Evolutionary conservation across 2,113 vertebrate genomes (phyloP).

Genomic region (Scartelaos histophorus): DNA sequence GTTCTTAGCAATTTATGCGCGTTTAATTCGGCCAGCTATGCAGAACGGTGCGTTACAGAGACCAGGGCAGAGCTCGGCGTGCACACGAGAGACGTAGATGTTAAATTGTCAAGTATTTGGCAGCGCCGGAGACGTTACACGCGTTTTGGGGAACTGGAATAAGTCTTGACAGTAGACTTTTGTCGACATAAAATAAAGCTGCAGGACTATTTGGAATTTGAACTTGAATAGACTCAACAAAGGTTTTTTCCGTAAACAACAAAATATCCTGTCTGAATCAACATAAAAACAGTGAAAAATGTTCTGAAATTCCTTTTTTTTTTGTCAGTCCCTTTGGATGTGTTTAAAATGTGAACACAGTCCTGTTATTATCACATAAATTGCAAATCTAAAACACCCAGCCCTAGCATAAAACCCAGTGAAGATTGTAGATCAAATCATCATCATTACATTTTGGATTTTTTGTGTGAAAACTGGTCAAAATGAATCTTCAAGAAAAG

Average conservation of each 20-base stretch:
- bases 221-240: too few species aligned
- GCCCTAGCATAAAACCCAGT: not conserved
- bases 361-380: too few species aligned
- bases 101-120: slow-evolving; percentile 47
- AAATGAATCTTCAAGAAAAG: slow-evolving; percentile 94
- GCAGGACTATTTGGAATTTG: too few species aligned
- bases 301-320: too few species aligned
- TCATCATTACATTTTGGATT: slow-evolving; percentile 20
- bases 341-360: too few species aligned
- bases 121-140: slow-evolving; percentile 26
- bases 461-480: slow-evolving; percentile 2
- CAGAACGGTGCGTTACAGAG: slow-evolving; percentile 52
- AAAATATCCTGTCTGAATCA: too few species aligned
- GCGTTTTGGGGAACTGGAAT: slow-evolving; percentile 35
- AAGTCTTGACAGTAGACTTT: slow-evolving; percentile 26
- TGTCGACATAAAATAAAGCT: not conserved
- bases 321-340: too few species aligned
- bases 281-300: too few species aligned
- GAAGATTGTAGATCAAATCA: slow-evolving; percentile 12
- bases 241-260: too few species aligned
- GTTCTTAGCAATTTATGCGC: slow-evolving; percentile 64
- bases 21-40: slow-evolving; percentile 62
- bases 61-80: slow-evolving; percentile 52
- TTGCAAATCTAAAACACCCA: too few species aligned
- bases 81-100: slow-evolving; percentile 60